Evolutionary conservation across 2,113 vertebrate species (phyloP), one percentile per base, ranked within the genome.

Genomic region (Strix uralensis): DNA sequence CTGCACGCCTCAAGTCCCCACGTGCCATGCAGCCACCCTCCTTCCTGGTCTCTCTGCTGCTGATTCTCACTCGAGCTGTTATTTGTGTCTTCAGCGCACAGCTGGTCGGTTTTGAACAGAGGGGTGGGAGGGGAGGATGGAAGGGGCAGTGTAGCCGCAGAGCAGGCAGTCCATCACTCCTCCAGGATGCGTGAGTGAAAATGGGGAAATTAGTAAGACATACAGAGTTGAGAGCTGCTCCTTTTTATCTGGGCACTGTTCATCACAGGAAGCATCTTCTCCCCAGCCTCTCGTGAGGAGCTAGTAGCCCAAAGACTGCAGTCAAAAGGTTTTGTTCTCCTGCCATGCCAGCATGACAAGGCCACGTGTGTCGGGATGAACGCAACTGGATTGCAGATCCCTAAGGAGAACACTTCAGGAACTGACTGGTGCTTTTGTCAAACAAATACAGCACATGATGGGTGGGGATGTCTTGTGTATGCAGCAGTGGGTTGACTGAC

Each of bases 81-180:
- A 49, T 94, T 97, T 92, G 88, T 83, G 70, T 67, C 88, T 47
- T 80, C 81, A 66, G 62, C 2, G 6, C 87, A 81, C 96, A 94
- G 91, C 92, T 91, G 95, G 87, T 84, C 2, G 30, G 15, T 63
- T 90, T 65, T 75, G 92, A 96, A 92, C 95, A 97, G 86, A 82
- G 92, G 91, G 83, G 30, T 94, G 81, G 94, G 95, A 95, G 94
- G 74, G 38, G 69, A 93, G 78, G 89, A 91, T 90, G 93, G 91
- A 95, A 91, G 78, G 80, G 90, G 81, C 84, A 94, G 92, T 3
- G 38, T 74, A 72, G 54, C 83, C 0, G 0, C 46, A 61, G 78
- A 92, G 67, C 62, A 2, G 4, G 78, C 91, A 73, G 84, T 86
- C 71, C 85, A 88, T 96, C 93, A 90, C 55, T 91, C 71, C 81